Evolutionary conservation across 2,797 vertebrate genomes (phyloP).

Genomic region (Anisognathus igniventris): DNA sequence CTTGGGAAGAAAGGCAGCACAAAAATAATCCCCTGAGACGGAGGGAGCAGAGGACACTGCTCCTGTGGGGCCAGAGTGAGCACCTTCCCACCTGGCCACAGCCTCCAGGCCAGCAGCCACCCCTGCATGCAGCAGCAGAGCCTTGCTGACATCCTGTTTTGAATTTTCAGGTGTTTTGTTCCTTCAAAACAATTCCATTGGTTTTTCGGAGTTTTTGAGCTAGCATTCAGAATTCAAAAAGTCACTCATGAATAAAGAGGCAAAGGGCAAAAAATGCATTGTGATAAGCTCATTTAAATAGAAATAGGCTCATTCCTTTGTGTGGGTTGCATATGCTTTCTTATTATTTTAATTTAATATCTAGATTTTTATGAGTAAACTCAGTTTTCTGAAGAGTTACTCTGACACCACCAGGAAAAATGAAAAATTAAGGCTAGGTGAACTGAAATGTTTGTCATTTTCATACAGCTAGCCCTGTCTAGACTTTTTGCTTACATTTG

Average conservation of each 20-base stretch:
- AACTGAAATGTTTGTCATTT: not conserved
- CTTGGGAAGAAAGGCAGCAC: not conserved
- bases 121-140: not conserved
- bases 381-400: not conserved
- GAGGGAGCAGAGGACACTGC: not conserved
- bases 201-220: not conserved
- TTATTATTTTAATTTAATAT: not conserved
- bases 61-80: fast-evolving
- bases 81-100: too few relatives aligned
- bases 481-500: not conserved
- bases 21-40: fast-evolving
- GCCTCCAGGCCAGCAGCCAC: not conserved
- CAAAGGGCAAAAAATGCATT: conserved; percentile 46
- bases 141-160: not conserved
- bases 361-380: not conserved
- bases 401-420: not conserved
- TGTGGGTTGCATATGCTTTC: not conserved
- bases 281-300: conserved; percentile 53
- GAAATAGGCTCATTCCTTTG: conserved; percentile 19
- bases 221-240: conserved; percentile 7
- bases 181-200: not conserved
- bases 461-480: not conserved
- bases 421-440: not conserved
- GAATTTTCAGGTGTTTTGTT: not conserved
- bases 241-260: conserved; percentile 13